Evolutionary conservation across 2,113 vertebrate genomes (phyloP).

Genomic region (Eudorcas thomsonii): DNA sequence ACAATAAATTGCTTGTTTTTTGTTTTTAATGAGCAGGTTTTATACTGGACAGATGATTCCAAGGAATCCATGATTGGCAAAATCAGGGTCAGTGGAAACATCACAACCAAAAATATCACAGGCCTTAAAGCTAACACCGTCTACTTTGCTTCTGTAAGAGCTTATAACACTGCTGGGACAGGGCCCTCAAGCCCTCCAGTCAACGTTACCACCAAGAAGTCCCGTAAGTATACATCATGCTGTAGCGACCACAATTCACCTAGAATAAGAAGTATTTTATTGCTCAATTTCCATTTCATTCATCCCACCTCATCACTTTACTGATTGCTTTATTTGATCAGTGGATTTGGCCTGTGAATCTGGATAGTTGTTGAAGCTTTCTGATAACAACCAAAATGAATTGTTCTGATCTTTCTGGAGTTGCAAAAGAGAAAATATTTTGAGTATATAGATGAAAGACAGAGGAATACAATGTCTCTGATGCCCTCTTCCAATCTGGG

Average conservation of each 20-base stretch:
- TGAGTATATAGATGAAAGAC: not conserved
- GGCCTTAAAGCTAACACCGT: slow-evolving; percentile 88
- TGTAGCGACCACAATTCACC: rapidly evolving
- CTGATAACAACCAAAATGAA: not conserved
- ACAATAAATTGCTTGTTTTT: slow-evolving; percentile 9
- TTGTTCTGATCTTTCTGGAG: not conserved
- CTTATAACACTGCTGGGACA: slow-evolving; percentile 90
- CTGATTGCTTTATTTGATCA: rapidly evolving
- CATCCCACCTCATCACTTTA: not conserved
- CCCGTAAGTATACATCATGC: slow-evolving; percentile 81
- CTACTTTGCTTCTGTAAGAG: slow-evolving; percentile 89
- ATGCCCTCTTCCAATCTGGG: not conserved
- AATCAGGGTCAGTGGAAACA: slow-evolving; percentile 87
- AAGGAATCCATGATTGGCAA: slow-evolving; percentile 88
- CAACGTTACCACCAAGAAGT: slow-evolving; percentile 93
- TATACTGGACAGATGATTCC: slow-evolving; percentile 90
- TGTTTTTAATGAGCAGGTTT: slow-evolving; percentile 80
- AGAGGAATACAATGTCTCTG: not conserved
- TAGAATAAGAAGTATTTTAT: not conserved
- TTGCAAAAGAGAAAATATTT: not conserved
- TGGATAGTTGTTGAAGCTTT: not conserved
- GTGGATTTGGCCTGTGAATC: not conserved
- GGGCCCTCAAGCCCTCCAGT: slow-evolving; percentile 87
- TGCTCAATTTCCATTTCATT: not conserved
- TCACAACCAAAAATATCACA: slow-evolving; percentile 88